These are phyloP conservation scores for Heterodera schachtii DNA, from an alignment of 1,140 invertebrate species.

Conservation along the genomic window DNA sequence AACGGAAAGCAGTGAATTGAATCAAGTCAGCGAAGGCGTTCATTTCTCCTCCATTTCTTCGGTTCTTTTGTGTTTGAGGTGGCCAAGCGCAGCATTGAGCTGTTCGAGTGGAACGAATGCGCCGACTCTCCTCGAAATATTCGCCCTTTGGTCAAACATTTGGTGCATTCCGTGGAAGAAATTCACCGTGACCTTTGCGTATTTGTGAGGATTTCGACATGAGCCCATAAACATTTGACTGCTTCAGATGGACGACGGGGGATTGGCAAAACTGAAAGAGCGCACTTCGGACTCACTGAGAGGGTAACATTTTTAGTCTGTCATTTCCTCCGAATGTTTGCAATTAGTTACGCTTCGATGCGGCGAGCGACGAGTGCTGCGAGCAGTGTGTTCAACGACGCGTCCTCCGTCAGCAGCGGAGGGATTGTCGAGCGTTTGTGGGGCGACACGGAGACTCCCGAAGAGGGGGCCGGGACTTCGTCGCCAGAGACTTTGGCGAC, in stretches of 20 bases:
- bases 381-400: conserved; percentile 25
- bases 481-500: conserved; percentile 1
- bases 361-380: conserved; percentile 27
- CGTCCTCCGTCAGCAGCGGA: conserved; percentile 20
- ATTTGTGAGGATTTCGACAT: conserved; percentile 24
- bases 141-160: conserved; percentile 29
- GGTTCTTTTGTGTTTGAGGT: conserved; percentile 18
- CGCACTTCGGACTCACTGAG: conserved; percentile 24
- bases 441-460: conserved; percentile 15
- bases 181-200: conserved; percentile 21
- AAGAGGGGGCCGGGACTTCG: not conserved
- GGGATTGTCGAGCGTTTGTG: conserved; percentile 26
- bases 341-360: conserved; percentile 18
- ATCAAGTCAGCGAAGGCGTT: not conserved
- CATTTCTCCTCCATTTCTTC: not conserved
- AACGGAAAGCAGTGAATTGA: conserved; percentile 10
- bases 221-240: not conserved
- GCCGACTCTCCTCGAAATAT: conserved; percentile 26
- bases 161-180: conserved; percentile 17
- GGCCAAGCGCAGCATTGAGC: conserved; percentile 12
- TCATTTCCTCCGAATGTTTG: too few relatives aligned
- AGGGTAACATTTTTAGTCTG: conserved; percentile 10
- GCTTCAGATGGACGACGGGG: conserved; percentile 29
- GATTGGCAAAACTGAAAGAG: conserved; percentile 16
- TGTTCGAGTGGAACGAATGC: conserved; percentile 32